A percentile compares a stretch with the other conserved stretches of the same genome.
Evolutionary conservation across 2,888 invertebrate genomes (phyloP).

Genomic region (Plebejus melissa): DNA sequence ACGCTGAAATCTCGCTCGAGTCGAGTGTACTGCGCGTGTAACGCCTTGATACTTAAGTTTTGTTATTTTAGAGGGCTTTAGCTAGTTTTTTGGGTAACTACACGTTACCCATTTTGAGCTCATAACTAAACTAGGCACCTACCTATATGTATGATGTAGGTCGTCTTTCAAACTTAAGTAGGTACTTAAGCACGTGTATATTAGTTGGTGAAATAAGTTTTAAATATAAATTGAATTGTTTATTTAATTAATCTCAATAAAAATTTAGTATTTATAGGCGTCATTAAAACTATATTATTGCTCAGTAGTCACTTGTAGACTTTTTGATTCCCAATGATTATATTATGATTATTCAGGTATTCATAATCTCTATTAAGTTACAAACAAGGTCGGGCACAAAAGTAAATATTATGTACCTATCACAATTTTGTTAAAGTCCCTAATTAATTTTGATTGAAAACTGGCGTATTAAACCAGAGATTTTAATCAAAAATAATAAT

Average conservation of each 20-base stretch:
- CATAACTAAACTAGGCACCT: too few species aligned
- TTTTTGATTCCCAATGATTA: not conserved
- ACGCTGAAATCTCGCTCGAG: conserved; percentile 73
- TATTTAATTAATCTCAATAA: too few species aligned
- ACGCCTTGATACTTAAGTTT: conserved; percentile 49
- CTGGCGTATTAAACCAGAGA: conserved; percentile 35
- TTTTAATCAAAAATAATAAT: conserved; percentile 32
- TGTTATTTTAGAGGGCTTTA: not conserved
- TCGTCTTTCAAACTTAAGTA: too few species aligned
- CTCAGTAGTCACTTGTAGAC: not conserved
- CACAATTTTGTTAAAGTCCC: conserved; percentile 25
- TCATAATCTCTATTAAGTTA: not conserved
- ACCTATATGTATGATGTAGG: too few species aligned
- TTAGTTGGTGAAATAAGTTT: too few species aligned
- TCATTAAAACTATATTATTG: not conserved
- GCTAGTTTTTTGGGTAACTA: too few species aligned
- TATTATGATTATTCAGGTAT: too few species aligned
- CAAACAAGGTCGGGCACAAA: not conserved
- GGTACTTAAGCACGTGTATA: too few species aligned
- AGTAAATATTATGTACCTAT: not conserved
- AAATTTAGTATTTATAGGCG: too few species aligned
- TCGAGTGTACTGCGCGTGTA: conserved; percentile 46
- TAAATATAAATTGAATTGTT: too few species aligned
- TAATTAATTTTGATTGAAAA: conserved; percentile 33
- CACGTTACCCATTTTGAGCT: too few species aligned